Conservation (phyloP, 2,888 invertebrate species). For the Latheticus oryzae region DNA sequence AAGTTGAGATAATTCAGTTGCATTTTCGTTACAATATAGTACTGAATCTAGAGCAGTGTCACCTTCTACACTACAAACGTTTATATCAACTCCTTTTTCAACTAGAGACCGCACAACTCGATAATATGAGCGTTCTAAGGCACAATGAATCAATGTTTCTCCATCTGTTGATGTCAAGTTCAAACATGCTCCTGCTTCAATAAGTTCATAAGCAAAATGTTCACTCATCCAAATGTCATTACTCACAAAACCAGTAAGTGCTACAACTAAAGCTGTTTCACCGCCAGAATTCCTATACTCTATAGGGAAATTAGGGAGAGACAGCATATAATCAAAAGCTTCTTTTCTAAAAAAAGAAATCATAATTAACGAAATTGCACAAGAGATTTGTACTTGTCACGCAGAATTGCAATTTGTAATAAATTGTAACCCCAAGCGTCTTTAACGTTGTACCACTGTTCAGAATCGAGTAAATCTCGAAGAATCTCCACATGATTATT, state of each 20-base stretch:
- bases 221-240: background rate
- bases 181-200: background rate
- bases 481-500: slow-evolving; percentile 9
- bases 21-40: no score
- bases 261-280: background rate
- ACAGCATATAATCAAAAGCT: slow-evolving; percentile 5
- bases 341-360: background rate
- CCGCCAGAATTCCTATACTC: background rate
- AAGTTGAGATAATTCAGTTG: background rate
- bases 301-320: background rate
- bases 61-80: background rate
- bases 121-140: background rate
- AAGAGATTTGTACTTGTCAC: slow-evolving; percentile 5
- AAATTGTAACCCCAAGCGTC: slow-evolving; percentile 6
- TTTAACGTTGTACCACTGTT: slow-evolving; percentile 5
- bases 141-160: background rate
- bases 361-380: background rate
- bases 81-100: slow-evolving; percentile 8
- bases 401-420: slow-evolving; percentile 16
- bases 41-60: background rate
- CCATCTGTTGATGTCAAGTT: background rate
- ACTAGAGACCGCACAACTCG: background rate
- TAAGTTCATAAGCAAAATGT: background rate
- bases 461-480: slow-evolving; percentile 7
- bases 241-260: background rate